Evolutionary conservation across 1,140 invertebrate genomes (phyloP), one percentile per base, ranked within the genome.

Genomic region (Dufourea novaeangliae): DNA sequence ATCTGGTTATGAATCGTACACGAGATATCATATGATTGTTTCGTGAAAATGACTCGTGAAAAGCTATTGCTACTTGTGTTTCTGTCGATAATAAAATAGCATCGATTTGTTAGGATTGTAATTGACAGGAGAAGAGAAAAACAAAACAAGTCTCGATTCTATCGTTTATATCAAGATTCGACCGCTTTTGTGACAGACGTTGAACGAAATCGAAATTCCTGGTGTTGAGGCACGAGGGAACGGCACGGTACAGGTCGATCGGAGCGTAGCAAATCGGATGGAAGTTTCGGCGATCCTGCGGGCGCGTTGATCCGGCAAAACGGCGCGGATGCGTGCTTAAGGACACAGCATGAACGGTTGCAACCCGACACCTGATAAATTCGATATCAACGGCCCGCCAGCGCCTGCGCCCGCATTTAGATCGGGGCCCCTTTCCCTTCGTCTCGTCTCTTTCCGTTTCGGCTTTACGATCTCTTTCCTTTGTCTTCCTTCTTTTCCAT

Each of bases 301-400:
- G 83, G 78, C 87, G 83, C 87, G 88, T 89, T 89, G 87, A 82
- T 81, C 78, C 83, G 85, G 79, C 86, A 88, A 90, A 89, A 88
- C 84, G 87, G 75, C 71, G 61, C 75, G 76, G 85, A 85, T 86
- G 82, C 82, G 82, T 85, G 83, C 79, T 84, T 78, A 78, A 86
- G 80, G 80, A 86, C 84, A 86, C 73, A 83, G 80, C 80, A 86
- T 82, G 71, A 86, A 84, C 84, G 78, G 84, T 86, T 79, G 79
- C 86, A 91, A 91, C 86, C 83, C 80, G 85, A 89, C 88, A 89
- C 87, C 86, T 86, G 88, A 90, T 91, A 90, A 91, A 91, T 90
- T 90, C 87, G 89, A 91, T 91, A 91, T 91, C 88, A 88, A 86
- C 87, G 79, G 85, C 79, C 77, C 87, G 85, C 83, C 86, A 83